These are phyloP conservation scores for Luidia sarsii DNA, from an alignment of 53 echinoderm and acorn worm species.

Conservation along the genomic window DNA sequence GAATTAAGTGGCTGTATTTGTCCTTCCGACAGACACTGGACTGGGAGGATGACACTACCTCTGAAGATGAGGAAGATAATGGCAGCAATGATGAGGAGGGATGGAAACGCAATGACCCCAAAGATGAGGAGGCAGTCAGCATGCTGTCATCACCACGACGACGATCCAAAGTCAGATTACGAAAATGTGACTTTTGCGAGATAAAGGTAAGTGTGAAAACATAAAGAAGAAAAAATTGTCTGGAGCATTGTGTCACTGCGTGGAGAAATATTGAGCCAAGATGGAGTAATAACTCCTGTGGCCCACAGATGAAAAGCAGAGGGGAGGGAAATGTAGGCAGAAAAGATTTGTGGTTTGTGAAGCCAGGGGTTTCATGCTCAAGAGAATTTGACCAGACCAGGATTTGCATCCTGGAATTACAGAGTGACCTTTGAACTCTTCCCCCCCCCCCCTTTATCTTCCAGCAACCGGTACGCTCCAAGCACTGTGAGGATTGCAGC, in stretches of 20 bases:
- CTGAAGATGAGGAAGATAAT: slow-evolving; percentile 32
- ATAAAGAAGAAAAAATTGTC: no score
- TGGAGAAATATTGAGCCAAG: background rate
- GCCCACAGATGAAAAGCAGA: no score
- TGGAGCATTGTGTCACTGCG: background rate
- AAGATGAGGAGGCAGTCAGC: slow-evolving; percentile 55
- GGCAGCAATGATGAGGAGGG: slow-evolving; percentile 52
- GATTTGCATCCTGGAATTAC: no score
- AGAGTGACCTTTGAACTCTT: no score
- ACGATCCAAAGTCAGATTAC: slow-evolving; percentile 33
- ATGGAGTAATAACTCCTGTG: no score
- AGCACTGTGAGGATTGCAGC: slow-evolving; percentile 95
- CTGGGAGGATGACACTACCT: slow-evolving; percentile 53
- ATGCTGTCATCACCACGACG: slow-evolving; percentile 35
- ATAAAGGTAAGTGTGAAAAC: slow-evolving; percentile 59
- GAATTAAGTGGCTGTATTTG: background rate
- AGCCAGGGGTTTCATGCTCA: no score
- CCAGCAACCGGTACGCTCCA: slow-evolving; percentile 91
- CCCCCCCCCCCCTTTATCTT: background rate
- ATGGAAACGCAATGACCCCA: slow-evolving; percentile 22
- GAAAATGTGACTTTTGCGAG: slow-evolving; percentile 87
- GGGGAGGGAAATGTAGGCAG: no score
- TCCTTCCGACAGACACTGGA: slow-evolving; percentile 23
- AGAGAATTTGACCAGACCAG: no score
- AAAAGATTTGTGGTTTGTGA: no score